Conservation (phyloP, 2,797 vertebrate species). For the Coluber constrictor region DNA sequence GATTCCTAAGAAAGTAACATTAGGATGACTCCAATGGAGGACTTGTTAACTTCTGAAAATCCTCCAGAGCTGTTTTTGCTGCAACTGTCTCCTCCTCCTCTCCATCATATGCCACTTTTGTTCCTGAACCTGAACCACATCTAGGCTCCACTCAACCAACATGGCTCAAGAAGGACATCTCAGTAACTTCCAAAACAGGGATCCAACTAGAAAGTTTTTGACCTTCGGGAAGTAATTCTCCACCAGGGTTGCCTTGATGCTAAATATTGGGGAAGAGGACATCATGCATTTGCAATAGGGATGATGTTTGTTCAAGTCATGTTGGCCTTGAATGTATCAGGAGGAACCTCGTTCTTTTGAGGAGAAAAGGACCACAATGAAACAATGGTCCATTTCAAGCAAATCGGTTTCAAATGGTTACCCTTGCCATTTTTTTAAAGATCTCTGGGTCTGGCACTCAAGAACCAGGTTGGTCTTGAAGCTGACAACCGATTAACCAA, state of each 20-base stretch:
- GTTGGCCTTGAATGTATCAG: background rate
- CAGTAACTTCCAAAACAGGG: background rate
- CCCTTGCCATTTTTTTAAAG: background rate
- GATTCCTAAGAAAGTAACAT: background rate
- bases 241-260: background rate
- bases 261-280: background rate
- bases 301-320: background rate
- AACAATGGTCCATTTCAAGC: background rate
- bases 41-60: background rate
- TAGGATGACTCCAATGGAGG: fast-evolving
- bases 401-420: background rate
- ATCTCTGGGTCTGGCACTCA: background rate
- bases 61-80: background rate
- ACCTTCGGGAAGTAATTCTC: background rate
- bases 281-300: background rate
- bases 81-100: background rate
- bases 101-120: background rate
- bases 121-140: background rate
- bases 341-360: background rate
- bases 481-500: background rate
- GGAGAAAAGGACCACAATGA: background rate
- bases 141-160: background rate
- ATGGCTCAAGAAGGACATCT: background rate
- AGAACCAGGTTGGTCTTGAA: background rate
- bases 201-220: background rate